Evolutionary conservation across 2,888 invertebrate species (phyloP).

Genomic region (Hypselothyrea guttata): DNA sequence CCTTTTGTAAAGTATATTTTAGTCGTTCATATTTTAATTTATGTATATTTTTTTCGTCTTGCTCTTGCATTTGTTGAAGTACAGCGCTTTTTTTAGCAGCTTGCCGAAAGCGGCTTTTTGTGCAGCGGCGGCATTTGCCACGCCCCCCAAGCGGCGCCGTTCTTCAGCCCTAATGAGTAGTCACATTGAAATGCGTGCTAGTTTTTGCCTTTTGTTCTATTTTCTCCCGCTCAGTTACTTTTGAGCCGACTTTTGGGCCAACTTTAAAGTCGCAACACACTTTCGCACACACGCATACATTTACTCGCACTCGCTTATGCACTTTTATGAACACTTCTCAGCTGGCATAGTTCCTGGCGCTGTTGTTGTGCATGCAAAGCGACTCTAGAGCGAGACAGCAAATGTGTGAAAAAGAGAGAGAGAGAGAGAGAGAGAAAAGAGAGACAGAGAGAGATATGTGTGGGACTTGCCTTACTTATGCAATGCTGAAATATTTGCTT

Average conservation of each 20-base stretch:
- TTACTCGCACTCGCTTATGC: slow-evolving; percentile 47
- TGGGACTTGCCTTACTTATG: slow-evolving; percentile 61
- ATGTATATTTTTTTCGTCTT: too few relatives aligned
- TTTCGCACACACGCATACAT: slow-evolving; percentile 15
- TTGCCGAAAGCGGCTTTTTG: slow-evolving; percentile 47
- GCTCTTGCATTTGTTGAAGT: slow-evolving; percentile 22
- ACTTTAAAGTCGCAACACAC: slow-evolving; percentile 52
- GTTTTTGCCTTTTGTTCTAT: slow-evolving; percentile 21
- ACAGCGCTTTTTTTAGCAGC: slow-evolving; percentile 46
- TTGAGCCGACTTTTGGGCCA: not conserved
- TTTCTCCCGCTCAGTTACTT: not conserved
- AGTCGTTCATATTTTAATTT: too few relatives aligned
- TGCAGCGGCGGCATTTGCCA: slow-evolving; percentile 55
- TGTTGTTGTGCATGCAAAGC: slow-evolving; percentile 30
- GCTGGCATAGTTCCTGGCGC: slow-evolving; percentile 19
- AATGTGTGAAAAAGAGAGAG: not conserved
- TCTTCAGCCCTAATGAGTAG: slow-evolving; percentile 55
- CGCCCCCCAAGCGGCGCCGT: slow-evolving; percentile 5
- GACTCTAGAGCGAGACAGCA: not conserved
- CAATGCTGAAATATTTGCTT: slow-evolving; percentile 74
- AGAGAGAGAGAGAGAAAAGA: slow-evolving; percentile 2
- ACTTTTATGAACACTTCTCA: slow-evolving; percentile 39
- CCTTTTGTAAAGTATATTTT: too few relatives aligned
- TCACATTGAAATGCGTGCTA: slow-evolving; percentile 59
- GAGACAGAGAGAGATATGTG: slow-evolving; percentile 4